Evolutionary conservation across 2,888 invertebrate genomes (phyloP).

Genomic region (Euphydryas editha): DNA sequence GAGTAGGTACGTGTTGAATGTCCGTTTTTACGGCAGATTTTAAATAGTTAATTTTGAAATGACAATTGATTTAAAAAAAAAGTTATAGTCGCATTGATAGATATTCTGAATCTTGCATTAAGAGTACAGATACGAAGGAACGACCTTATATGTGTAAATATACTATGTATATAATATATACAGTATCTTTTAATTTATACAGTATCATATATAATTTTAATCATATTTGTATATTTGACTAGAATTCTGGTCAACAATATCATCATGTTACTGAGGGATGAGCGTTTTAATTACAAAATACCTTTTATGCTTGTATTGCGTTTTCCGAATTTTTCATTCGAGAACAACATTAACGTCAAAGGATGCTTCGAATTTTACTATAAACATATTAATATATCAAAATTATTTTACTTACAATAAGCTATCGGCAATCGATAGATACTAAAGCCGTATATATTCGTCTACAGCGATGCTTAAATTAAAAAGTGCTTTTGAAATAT

Average conservation of each 20-base stretch:
- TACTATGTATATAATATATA: too few relatives aligned
- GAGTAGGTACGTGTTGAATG: too few relatives aligned
- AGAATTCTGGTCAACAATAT: constrained; percentile 46
- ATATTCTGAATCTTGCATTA: too few relatives aligned
- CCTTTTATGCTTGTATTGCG: constrained; percentile 53
- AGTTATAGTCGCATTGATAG: too few relatives aligned
- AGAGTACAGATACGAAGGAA: too few relatives aligned
- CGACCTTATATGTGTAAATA: too few relatives aligned
- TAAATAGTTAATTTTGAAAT: too few relatives aligned
- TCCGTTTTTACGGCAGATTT: too few relatives aligned
- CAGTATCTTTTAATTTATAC: too few relatives aligned
- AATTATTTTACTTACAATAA: not conserved
- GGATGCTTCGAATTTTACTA: constrained; percentile 51
- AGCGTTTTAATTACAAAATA: constrained; percentile 73
- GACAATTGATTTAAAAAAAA: too few relatives aligned
- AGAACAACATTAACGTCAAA: constrained; percentile 56
- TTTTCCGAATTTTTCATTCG: constrained; percentile 64
- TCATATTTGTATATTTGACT: constrained; percentile 24
- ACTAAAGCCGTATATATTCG: not conserved
- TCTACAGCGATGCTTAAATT: not conserved
- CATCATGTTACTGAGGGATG: constrained; percentile 50
- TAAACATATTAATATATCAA: constrained; percentile 38
- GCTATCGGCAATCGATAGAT: constrained; percentile 19
- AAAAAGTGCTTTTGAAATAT: constrained; percentile 36
- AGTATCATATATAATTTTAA: constrained; percentile 13